phyloP scores from a whole-genome alignment of 1,140 invertebrate species.

The Ostrea edulis region DNA sequence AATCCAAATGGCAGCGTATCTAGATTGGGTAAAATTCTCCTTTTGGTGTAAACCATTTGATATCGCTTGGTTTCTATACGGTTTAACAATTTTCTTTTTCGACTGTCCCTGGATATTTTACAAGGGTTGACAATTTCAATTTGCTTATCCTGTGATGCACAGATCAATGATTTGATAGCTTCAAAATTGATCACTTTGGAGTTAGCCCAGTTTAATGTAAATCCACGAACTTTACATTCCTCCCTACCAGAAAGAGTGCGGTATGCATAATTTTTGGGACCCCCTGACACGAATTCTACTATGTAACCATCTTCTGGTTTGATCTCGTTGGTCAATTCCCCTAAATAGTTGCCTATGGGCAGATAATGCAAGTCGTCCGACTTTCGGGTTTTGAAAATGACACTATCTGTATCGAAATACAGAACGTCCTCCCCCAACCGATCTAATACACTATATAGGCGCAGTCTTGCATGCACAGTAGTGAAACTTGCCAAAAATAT shows the following conservation, averaged over 20 bases:
- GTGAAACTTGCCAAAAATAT: too few species aligned
- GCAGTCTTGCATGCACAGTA: too few species aligned
- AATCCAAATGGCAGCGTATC: too few species aligned
- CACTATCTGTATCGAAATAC: too few species aligned
- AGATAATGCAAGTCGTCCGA: constrained; percentile 29
- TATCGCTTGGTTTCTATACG: constrained; percentile 49
- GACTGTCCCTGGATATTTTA: constrained; percentile 47
- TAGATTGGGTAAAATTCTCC: too few species aligned
- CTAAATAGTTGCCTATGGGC: neutral
- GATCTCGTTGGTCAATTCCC: constrained; percentile 1
- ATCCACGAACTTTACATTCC: constrained; percentile 56
- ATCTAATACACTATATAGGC: too few species aligned
- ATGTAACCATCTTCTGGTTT: too few species aligned
- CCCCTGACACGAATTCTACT: neutral
- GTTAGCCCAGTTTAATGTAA: constrained; percentile 50
- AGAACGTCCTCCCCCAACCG: too few species aligned
- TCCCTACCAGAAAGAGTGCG: constrained; percentile 41
- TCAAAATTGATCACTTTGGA: constrained; percentile 49
- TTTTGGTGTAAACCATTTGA: neutral
- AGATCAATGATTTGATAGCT: too few species aligned
- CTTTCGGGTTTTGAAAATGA: constrained; percentile 41
- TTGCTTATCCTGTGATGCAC: too few species aligned
- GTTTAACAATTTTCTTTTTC: constrained; percentile 51
- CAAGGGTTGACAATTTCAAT: too few species aligned
- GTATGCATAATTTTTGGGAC: constrained; percentile 61